These are phyloP conservation scores for Gallinago jamesoni DNA, from an alignment of 2,113 vertebrate species.

Conservation along the genomic window DNA sequence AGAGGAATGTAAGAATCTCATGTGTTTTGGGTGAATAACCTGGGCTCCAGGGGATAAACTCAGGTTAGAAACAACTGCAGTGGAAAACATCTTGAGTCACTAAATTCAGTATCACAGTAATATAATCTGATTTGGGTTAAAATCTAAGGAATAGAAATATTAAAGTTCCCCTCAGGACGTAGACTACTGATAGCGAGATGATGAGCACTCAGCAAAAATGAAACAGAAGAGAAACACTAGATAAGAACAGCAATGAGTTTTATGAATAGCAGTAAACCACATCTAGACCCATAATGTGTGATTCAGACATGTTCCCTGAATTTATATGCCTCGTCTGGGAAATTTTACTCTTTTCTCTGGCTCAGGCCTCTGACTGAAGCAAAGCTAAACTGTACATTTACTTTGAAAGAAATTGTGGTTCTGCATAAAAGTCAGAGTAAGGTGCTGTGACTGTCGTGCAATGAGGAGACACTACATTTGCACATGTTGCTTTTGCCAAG, in stretches of 20 bases:
- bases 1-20: neutral
- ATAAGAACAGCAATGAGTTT: neutral
- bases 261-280: neutral
- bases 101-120: neutral
- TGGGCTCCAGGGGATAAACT: neutral
- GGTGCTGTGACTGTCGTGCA: neutral
- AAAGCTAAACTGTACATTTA: neutral
- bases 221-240: neutral
- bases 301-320: neutral
- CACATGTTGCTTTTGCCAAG: neutral
- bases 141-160: constrained; percentile 15
- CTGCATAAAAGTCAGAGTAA: neutral
- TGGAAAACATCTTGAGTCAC: neutral
- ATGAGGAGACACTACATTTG: neutral
- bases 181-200: neutral
- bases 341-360: neutral
- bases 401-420: neutral
- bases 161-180: neutral
- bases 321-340: neutral
- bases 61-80: neutral
- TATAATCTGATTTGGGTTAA: constrained; percentile 26
- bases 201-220: neutral
- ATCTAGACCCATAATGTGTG: neutral
- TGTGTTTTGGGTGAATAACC: neutral
- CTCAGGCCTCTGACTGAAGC: neutral